phyloP scores from a whole-genome alignment of 2,888 invertebrate species.

The Athetis lepigone region DNA sequence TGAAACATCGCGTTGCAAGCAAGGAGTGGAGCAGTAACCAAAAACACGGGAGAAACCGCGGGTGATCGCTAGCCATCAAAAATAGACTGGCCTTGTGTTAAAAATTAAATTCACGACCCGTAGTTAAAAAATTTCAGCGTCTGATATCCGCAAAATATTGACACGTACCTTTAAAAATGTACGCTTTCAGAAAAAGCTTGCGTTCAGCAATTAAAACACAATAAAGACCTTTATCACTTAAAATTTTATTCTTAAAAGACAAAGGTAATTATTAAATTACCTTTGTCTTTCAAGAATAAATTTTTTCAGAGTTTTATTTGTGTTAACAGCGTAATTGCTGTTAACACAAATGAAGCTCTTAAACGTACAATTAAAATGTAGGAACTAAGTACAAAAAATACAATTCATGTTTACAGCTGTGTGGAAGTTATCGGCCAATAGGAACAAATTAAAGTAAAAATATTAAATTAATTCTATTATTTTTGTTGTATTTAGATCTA shows the following conservation, averaged over 20 bases:
- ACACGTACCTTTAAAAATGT: neutral
- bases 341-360: constrained; percentile 1
- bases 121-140: neutral
- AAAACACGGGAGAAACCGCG: too few relatives aligned
- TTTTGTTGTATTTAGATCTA: too few relatives aligned
- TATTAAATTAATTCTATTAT: too few relatives aligned
- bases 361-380: constrained; percentile 10
- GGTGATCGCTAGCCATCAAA: too few relatives aligned
- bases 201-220: constrained; percentile 3
- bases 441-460: too few relatives aligned
- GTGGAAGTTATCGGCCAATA: too few relatives aligned
- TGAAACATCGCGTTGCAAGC: too few relatives aligned
- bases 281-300: too few relatives aligned
- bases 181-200: neutral
- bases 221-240: neutral
- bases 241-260: neutral
- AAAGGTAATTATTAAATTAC: constrained; percentile 28
- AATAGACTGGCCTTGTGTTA: neutral
- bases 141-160: neutral
- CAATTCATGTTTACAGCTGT: too few relatives aligned
- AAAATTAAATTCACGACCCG: neutral
- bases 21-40: too few relatives aligned
- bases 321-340: too few relatives aligned
- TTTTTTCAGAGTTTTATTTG: too few relatives aligned
- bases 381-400: neutral